Evolutionary conservation across 2,113 vertebrate species (phyloP).

Genomic region (Stercorarius parasiticus): DNA sequence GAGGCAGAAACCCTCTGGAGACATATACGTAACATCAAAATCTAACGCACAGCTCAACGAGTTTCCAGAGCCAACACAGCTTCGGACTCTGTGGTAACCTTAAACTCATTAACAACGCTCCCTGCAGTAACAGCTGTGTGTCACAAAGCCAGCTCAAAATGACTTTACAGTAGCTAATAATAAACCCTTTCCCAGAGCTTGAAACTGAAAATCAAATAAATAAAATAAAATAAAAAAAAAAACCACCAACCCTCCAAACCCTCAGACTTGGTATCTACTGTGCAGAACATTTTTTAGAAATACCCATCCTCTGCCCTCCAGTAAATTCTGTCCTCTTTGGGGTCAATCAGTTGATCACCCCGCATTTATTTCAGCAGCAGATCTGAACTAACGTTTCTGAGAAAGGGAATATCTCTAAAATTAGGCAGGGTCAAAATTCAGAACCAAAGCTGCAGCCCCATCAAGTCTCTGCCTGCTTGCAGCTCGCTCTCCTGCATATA

Average conservation of each 20-base stretch:
- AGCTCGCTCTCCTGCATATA: neutral
- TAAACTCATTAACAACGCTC: neutral
- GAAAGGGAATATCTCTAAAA: neutral
- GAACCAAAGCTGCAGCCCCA: neutral
- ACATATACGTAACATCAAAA: neutral
- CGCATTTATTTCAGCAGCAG: neutral
- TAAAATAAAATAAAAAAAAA: neutral
- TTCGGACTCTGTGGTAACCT: constrained; percentile 23
- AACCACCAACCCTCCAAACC: neutral
- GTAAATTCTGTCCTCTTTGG: neutral
- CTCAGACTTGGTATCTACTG: neutral
- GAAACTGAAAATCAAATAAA: neutral
- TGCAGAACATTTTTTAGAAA: neutral
- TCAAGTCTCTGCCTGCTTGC: neutral
- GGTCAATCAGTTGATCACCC: neutral
- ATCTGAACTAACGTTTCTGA: neutral
- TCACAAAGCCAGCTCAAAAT: constrained; percentile 36
- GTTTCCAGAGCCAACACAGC: constrained; percentile 16
- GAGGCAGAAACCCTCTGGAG: neutral
- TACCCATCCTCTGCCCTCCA: neutral
- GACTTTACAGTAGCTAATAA: constrained; percentile 22
- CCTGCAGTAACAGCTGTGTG: constrained; percentile 40
- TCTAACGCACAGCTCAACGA: neutral
- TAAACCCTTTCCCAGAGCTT: neutral
- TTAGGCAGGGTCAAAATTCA: constrained; percentile 10